Percentiles rank a stretch among this genome's conserved stretches.
Evolutionary conservation across 2,113 vertebrate genomes (phyloP).

Genomic region (Mixornis gularis): DNA sequence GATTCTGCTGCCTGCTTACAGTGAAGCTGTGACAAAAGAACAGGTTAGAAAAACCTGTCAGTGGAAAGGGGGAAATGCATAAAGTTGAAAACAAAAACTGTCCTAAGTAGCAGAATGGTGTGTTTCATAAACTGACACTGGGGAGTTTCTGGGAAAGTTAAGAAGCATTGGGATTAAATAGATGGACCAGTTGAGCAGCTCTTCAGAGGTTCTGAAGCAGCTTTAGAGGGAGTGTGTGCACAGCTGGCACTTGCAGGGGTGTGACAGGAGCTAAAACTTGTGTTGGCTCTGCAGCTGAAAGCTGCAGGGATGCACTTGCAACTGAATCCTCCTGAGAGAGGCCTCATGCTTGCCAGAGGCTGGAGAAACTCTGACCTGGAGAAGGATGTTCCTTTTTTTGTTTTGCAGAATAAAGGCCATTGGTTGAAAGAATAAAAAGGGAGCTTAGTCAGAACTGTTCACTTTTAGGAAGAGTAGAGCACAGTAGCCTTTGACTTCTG

Average conservation of each 20-base stretch:
- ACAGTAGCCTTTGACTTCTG: not conserved
- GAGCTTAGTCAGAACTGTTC: not conserved
- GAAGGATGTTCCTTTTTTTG: not conserved
- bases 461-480: not conserved
- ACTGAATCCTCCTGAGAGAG: not conserved
- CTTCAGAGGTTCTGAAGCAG: not conserved
- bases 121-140: not conserved
- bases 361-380: not conserved
- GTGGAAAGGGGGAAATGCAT: rapidly evolving
- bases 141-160: not conserved
- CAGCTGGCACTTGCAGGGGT: not conserved
- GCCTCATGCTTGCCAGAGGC: not conserved
- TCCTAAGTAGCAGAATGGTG: not conserved
- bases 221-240: not conserved
- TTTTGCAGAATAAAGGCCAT: not conserved
- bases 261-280: not conserved
- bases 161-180: not conserved
- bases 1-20: not conserved
- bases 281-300: not conserved
- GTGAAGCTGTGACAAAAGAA: not conserved
- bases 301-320: not conserved
- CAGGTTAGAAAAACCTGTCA: not conserved
- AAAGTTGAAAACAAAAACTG: not conserved
- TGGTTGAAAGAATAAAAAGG: not conserved
- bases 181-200: not conserved